Evolutionary conservation across 2,113 vertebrate genomes (phyloP), one percentile per base, ranked within the genome.

Genomic region (Trogon surrucura): DNA sequence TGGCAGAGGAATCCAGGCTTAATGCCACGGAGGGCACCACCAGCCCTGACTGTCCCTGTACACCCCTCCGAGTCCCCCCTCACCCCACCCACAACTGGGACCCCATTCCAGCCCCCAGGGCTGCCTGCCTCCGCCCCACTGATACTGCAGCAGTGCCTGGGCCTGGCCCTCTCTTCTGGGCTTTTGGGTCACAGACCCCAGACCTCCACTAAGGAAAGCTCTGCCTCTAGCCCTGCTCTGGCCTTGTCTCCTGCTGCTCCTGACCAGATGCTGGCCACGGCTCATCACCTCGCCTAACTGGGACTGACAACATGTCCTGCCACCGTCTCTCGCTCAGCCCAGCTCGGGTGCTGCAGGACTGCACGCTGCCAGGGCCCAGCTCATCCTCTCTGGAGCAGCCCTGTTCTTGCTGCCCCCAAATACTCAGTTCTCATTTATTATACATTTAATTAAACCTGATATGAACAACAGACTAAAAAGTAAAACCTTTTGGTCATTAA

Each of bases 21-120:
- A 25, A 16, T 3, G 13, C 18, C n/a, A 45, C 20, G 0, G 1
- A 32, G 19, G 22, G 25, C 15, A 51, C 26, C 0, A 2, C 27
- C 11, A n/a, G 32, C 16, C 16, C 56, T 58, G 32, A 10, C 20
- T 10, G 5, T 9, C 44, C 57, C 64, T 70, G 21, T 11, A 9
- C 11, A 21, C 26, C 57, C 32, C 16, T 7, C 36, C 9, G 50
- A 58, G 34, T 32, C 18, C 64, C 19, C 13, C 9, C 32, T 58
- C 51, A 51, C 19, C 6, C 27, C 38, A 15, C 18, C 10, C 5
- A 27, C 29, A 61, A 27, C 5, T 20, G 30, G 23, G 13, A 66
- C 22, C 9, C 47, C 36, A 20, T 26, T 30, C 36, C 18, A 82
- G 53, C 13, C 5, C 13, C 11, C 1, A 0, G 11, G 3, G 9